Percentiles rank a stretch among this genome's conserved stretches.
These are phyloP conservation scores for Orgyia antiqua DNA, from an alignment of 2,888 invertebrate genomes.

Conservation along the genomic window DNA sequence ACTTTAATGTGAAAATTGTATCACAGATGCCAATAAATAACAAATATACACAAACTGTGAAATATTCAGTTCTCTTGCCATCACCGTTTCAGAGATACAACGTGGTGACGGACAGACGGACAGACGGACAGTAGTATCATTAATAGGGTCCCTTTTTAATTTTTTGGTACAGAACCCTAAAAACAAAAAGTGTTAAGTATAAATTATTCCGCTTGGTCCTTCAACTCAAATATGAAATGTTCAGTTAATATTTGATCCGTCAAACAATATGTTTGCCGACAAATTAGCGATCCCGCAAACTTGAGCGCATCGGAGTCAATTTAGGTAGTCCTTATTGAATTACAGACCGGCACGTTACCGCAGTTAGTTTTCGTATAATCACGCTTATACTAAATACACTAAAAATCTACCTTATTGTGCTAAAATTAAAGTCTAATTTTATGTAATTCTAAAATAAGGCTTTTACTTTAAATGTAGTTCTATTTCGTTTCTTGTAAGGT, in stretches of 20 bases:
- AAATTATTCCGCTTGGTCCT: slow-evolving; percentile 16
- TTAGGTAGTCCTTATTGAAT: slow-evolving; percentile 73
- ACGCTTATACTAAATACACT: slow-evolving; percentile 7
- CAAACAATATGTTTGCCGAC: slow-evolving; percentile 68
- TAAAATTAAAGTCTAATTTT: slow-evolving; percentile 6
- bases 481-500: slow-evolving; percentile 13
- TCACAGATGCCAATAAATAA: no score
- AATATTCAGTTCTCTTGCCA: no score
- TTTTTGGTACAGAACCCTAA: no score
- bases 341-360: slow-evolving; percentile 67
- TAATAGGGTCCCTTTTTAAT: no score
- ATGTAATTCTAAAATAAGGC: background rate
- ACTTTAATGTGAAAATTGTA: no score
- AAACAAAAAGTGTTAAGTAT: slow-evolving; percentile 4
- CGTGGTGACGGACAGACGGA: no score
- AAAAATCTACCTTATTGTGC: slow-evolving; percentile 10
- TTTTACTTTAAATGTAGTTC: slow-evolving; percentile 14
- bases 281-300: slow-evolving; percentile 65
- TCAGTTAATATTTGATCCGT: slow-evolving; percentile 26
- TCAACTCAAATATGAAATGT: slow-evolving; percentile 26
- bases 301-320: slow-evolving; percentile 69
- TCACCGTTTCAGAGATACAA: no score
- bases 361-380: slow-evolving; percentile 33
- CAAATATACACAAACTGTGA: no score
- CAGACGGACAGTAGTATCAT: no score